These are phyloP conservation scores for Tuberolachnus salignus DNA, from an alignment of 2,888 invertebrate genomes.

Conservation along the genomic window DNA sequence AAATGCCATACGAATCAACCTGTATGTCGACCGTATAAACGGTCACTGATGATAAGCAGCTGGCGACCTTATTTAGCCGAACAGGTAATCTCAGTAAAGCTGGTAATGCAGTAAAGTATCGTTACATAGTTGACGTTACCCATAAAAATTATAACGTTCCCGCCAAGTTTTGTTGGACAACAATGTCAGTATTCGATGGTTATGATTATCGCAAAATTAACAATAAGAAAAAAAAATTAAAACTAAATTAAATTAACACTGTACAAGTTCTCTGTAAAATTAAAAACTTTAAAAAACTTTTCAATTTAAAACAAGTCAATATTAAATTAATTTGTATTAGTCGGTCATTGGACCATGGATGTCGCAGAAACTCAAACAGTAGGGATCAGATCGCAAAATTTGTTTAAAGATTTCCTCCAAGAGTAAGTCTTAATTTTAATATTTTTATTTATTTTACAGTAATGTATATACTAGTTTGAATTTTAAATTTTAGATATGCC, in stretches of 20 bases:
- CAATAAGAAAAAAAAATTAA: no score
- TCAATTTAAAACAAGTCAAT: background rate
- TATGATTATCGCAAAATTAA: no score
- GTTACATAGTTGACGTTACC: no score
- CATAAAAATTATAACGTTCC: background rate
- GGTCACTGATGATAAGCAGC: no score
- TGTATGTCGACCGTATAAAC: no score
- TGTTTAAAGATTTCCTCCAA: constrained; percentile 94
- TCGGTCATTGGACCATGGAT: constrained; percentile 70
- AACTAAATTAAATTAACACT: no score
- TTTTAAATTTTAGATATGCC: constrained; percentile 69
- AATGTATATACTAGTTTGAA: background rate
- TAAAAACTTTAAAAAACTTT: background rate
- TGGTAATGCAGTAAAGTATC: no score
- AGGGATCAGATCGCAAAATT: constrained; percentile 88
- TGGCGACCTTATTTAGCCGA: no score
- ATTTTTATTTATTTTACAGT: background rate
- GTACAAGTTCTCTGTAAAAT: no score
- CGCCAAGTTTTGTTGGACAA: constrained; percentile 18
- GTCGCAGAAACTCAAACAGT: constrained; percentile 77
- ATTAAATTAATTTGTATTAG: background rate
- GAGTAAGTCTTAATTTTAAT: constrained; percentile 72
- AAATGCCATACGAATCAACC: no score
- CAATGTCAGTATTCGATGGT: background rate
- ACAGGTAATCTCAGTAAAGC: no score